Evolutionary conservation across 1,140 invertebrate genomes (phyloP).

Genomic region (Tenebrio molitor): DNA sequence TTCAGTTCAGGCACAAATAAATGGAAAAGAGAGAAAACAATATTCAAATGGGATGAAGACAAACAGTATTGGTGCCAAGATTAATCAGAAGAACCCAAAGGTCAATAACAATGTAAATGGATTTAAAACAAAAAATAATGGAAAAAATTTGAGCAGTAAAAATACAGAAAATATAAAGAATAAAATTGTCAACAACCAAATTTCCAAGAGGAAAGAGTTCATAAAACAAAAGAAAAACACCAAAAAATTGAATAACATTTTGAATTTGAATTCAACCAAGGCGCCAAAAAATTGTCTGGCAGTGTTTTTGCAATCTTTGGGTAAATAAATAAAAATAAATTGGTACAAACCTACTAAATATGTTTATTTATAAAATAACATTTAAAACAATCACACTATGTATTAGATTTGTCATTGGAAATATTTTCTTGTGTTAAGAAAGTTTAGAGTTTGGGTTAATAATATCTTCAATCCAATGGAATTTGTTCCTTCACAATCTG

Average conservation of each 20-base stretch:
- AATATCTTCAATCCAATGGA: conserved; percentile 69
- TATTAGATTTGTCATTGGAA: conserved; percentile 44
- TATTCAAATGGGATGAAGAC: no score
- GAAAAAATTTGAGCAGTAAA: no score
- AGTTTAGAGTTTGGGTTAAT: conserved; percentile 1
- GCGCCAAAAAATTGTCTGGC: conserved; percentile 1
- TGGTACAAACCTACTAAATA: conserved; percentile 39
- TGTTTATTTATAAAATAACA: conserved; percentile 47
- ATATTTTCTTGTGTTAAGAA: conserved; percentile 41
- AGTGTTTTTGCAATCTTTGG: conserved; percentile 45
- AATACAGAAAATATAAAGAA: no score
- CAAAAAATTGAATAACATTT: conserved; percentile 37
- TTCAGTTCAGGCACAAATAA: conserved; percentile 9
- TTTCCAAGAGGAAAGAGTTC: no score
- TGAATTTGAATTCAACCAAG: conserved; percentile 11
- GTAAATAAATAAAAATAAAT: conserved; percentile 36
- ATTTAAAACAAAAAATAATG: no score
- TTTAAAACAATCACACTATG: conserved; percentile 43
- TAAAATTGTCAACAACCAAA: no score
- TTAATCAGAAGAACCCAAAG: no score
- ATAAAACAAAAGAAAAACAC: no score
- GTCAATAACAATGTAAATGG: no score
- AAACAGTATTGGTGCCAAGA: no score
- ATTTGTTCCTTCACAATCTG: conserved; percentile 75
- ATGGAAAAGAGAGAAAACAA: conserved; percentile 35